A percentile compares a stretch with the other conserved stretches of the same genome.
These are phyloP conservation scores for Diplolepis rosae DNA, from an alignment of 2,888 invertebrate genomes.

Conservation along the genomic window DNA sequence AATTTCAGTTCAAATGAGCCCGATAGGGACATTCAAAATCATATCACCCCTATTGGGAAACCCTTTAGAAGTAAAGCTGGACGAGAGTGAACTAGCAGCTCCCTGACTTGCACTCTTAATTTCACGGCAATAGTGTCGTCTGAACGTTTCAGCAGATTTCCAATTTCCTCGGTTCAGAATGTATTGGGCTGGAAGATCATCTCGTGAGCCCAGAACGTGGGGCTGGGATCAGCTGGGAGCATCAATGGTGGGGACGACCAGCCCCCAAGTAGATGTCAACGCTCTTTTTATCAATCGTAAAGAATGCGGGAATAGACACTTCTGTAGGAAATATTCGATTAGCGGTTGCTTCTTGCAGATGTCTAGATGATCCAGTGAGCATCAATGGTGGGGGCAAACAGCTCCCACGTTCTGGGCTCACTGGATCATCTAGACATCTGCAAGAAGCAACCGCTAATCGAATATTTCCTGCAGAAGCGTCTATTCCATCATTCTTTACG, in stretches of 20 bases:
- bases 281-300: conserved; percentile 45
- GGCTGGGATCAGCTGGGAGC: too few relatives aligned
- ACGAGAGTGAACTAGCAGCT: too few relatives aligned
- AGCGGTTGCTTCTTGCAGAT: conserved; percentile 44
- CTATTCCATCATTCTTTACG: conserved; percentile 43
- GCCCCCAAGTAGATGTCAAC: background rate
- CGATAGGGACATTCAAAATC: too few relatives aligned
- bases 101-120: background rate
- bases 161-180: conserved; percentile 47
- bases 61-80: too few relatives aligned
- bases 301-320: conserved; percentile 44
- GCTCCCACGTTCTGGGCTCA: too few relatives aligned
- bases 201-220: too few relatives aligned
- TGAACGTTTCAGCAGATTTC: conserved; percentile 44
- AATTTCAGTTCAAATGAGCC: too few relatives aligned
- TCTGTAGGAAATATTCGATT: conserved; percentile 45
- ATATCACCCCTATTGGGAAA: too few relatives aligned
- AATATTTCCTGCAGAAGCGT: conserved; percentile 44
- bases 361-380: conserved; percentile 47
- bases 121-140: conserved; percentile 42
- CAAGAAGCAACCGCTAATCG: conserved; percentile 47
- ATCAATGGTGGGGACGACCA: too few relatives aligned
- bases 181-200: conserved; percentile 39
- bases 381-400: too few relatives aligned
- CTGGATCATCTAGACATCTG: conserved; percentile 44